Base-by-base conservation (phyloP, 2,888 invertebrate genomes). In the Caenorhabditis sp. region DNA sequence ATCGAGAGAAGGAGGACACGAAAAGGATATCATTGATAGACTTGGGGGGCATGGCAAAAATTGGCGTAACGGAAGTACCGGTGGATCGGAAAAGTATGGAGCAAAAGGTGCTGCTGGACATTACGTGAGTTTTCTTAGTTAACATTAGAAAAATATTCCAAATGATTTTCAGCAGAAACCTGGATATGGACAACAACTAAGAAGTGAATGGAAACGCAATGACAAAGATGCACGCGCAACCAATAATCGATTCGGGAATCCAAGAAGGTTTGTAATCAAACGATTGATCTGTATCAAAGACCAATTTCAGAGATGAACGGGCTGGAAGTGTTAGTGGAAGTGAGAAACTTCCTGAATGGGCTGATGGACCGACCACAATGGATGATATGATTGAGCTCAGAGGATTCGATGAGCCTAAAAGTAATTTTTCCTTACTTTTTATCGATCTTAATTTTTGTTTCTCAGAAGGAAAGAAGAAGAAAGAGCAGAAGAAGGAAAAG, bases 301-400 rank as follows among this genome's bases (percentile, higher is more conserved):
- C 7, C 3, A 31, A 14, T 26, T 56, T 53, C 12, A 70, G 75
- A 56, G 75, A 75, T n/a, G 80, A 80, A 2, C 76, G 80, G 54
- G 53, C 53, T 7, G 67, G 63, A 49, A 74, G 75, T 56, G 58
- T 71, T 58, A 71, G 60, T 38, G 69, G 68, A 43, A 67, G 63
- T 7, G 85, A 87, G 66, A 78, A 74, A 54, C 62, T 86, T n/a
- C 87, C 87, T 8, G 87, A 88, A 67, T 87, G 87, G 87, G 78
- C 86, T 49, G 86, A 85, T 27, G 86, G 85, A 52, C 86, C 87
- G n/a, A 78, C 80, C 4, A 83, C 83, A n/a, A 81, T 84, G 72
- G 79, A 82, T 26, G 87, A 87, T 63, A 78, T 85, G 76, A 87
- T 87, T 50, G 86, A 87, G 64, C 70, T 87, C 60, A 79, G 77